These are phyloP conservation scores for Amyelois transitella DNA, from an alignment of 1,140 invertebrate species.

Conservation along the genomic window DNA sequence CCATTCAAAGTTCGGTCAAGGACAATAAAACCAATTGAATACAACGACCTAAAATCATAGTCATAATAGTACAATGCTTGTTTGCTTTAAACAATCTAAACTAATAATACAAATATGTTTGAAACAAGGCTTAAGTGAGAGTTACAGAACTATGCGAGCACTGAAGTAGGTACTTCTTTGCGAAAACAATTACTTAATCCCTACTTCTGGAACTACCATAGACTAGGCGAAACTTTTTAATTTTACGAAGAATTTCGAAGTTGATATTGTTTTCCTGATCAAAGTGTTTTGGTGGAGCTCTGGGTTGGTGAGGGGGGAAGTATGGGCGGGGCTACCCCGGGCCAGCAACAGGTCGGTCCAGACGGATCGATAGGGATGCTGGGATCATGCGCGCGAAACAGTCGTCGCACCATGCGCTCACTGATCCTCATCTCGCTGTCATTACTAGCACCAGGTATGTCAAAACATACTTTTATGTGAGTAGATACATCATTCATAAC, in stretches of 20 bases:
- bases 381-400: slow-evolving; percentile 47
- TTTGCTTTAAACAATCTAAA: too few relatives aligned
- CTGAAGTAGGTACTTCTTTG: background rate
- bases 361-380: slow-evolving; percentile 61
- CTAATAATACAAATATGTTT: background rate
- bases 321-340: slow-evolving; percentile 37
- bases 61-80: too few relatives aligned
- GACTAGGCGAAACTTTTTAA: slow-evolving; percentile 48
- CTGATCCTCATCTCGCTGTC: slow-evolving; percentile 51
- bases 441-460: slow-evolving; percentile 57
- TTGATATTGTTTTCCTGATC: slow-evolving; percentile 65
- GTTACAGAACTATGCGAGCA: background rate
- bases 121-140: background rate
- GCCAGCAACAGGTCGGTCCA: slow-evolving; percentile 57
- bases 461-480: slow-evolving; percentile 29
- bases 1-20: too few relatives aligned
- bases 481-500: background rate
- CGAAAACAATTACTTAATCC: background rate
- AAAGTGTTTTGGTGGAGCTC: slow-evolving; percentile 38
- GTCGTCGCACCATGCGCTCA: slow-evolving; percentile 52
- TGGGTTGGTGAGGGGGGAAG: slow-evolving; percentile 24
- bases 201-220: background rate
- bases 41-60: too few relatives aligned
- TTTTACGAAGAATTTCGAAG: slow-evolving; percentile 61
- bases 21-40: too few relatives aligned